Conservation (phyloP, 1,140 invertebrate species). For the Uloborus diversus region DNA sequence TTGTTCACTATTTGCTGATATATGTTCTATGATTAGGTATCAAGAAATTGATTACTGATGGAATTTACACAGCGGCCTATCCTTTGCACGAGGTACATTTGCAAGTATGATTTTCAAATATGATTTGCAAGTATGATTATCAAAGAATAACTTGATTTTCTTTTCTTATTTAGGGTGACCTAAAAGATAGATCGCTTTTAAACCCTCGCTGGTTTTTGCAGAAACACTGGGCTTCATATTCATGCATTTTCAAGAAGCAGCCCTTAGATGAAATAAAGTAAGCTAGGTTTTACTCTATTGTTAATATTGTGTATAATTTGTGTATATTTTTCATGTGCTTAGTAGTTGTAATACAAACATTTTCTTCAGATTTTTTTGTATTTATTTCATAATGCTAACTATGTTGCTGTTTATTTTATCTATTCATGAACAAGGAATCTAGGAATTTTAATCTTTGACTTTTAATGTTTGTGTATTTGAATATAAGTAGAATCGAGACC, state of each 20-base stretch:
- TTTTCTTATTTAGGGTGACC: conserved; percentile 42
- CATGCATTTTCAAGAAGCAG: conserved; percentile 88
- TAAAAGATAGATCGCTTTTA: conserved; percentile 28
- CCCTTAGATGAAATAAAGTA: conserved; percentile 83
- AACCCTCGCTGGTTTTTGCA: conserved; percentile 70
- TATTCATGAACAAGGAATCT: too few species aligned
- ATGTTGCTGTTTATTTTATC: too few species aligned
- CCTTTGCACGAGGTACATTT: conserved; percentile 85
- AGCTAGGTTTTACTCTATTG: background rate
- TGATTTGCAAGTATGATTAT: background rate
- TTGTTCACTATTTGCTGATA: too few species aligned
- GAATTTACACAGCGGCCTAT: conserved; percentile 84
- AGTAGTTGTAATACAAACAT: too few species aligned
- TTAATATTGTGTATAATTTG: too few species aligned
- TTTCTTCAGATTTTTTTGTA: too few species aligned
- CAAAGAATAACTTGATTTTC: background rate
- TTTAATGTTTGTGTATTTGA: too few species aligned
- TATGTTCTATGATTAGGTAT: conserved; percentile 85
- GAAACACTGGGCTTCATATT: conserved; percentile 89
- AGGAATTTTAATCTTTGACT: too few species aligned
- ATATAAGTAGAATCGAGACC: too few species aligned
- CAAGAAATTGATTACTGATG: conserved; percentile 79
- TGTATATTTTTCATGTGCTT: too few species aligned
- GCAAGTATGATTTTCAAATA: background rate
- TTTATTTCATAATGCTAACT: too few species aligned